Base-by-base conservation (phyloP, 2,113 vertebrate genomes). In the Microcebus jonahi region DNA sequence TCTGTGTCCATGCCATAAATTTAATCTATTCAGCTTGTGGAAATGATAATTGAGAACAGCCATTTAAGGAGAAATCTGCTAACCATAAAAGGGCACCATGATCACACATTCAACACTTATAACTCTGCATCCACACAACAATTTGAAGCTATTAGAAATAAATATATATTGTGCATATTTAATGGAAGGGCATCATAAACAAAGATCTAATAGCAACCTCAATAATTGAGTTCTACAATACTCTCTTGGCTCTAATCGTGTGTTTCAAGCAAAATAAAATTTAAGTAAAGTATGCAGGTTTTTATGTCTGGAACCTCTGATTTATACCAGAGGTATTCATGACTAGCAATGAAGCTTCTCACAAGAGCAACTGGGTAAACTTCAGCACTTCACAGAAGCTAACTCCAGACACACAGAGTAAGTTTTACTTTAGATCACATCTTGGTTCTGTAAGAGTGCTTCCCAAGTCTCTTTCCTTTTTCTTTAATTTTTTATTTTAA, bases 111-210 rank as follows among this genome's bases (percentile, higher is more conserved):
- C 75, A 70, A 45, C 63, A 89, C 85, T 96, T 50, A 95, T 11
- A 94, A 90, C 34, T 65, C 3, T 63, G 68, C 36, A 36, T 75
- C 90, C 68, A 95, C 36, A 92, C n/a, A 55, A 82, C 21, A 63
- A 50, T 94, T 63, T 85, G 48, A 94, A 82, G 63, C 25, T 81
- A 94, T 79, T 63, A 90, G 90, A 95, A 96, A 94, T 85, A 94
- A 84, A 88, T 39, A 87, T 15, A 57, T 59, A 89, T 7, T 82
- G 29, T 84, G 6, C 55, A 75, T 61, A 13, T 82, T 96, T 96
- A 95, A 95, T 80, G 55, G 27, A 92, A 97, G 61, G 67, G 27
- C 23, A 79, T 81, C 82, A 97, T 53, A 88, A 90, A 68, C n/a
- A 6, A 94, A 85, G 34, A 87, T 45, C 53, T 68, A 87, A 93